Percentiles rank a stretch among this genome's conserved stretches.
These are phyloP conservation scores for Ammodramus savannarum DNA, from an alignment of 2,113 vertebrate genomes.

Conservation along the genomic window DNA sequence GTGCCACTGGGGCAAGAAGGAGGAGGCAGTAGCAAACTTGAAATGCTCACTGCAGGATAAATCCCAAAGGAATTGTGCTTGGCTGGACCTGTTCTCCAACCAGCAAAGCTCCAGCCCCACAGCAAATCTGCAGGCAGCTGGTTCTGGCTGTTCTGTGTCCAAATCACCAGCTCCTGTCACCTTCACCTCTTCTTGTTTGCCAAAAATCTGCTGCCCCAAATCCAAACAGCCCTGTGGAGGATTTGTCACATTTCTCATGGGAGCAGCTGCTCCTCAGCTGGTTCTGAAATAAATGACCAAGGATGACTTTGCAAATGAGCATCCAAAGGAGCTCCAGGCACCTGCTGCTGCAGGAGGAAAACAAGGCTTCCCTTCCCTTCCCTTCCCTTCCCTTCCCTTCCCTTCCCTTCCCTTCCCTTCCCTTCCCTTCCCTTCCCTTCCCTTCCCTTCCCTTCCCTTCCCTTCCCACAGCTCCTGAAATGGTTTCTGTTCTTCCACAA, in stretches of 20 bases:
- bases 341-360: neutral
- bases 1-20: neutral
- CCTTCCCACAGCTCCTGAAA: neutral
- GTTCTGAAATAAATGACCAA: neutral
- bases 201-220: neutral
- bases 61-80: neutral
- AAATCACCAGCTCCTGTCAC: neutral
- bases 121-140: rapidly evolving
- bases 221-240: rapidly evolving
- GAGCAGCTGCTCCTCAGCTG: neutral
- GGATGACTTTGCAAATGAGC: neutral
- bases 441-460: neutral
- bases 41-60: neutral
- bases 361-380: neutral
- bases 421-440: too few relatives aligned
- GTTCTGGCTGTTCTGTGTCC: neutral
- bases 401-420: too few relatives aligned
- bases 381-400: too few relatives aligned
- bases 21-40: neutral
- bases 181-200: neutral
- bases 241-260: rapidly evolving
- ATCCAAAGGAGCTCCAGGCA: neutral
- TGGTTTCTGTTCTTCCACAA: neutral
- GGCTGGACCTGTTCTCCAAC: neutral
- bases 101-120: neutral